A percentile compares a stretch with the other conserved stretches of the same genome.
These are phyloP conservation scores for Drosophila sp. DNA, from an alignment of 1,140 invertebrate species.

Conservation along the genomic window DNA sequence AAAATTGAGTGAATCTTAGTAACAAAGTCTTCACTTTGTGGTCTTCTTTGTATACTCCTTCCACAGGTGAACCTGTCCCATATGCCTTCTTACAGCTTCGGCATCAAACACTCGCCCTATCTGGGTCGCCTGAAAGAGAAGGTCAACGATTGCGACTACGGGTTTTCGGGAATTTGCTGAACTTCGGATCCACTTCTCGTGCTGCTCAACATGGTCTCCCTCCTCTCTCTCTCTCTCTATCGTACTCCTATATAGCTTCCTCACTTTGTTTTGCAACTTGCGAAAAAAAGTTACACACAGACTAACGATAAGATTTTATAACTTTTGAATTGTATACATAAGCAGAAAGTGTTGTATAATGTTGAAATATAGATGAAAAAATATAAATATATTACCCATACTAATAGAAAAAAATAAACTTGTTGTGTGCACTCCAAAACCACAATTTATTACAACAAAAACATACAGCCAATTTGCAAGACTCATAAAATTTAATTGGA, in stretches of 20 bases:
- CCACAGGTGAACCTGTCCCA: conserved; percentile 86
- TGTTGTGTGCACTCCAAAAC: conserved; percentile 56
- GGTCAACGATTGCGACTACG: conserved; percentile 66
- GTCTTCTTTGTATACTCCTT: background rate
- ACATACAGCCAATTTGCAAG: conserved; percentile 66
- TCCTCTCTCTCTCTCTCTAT: no score
- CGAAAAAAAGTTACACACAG: conserved; percentile 26
- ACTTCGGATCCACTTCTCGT: conserved; percentile 27
- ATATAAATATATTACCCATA: conserved; percentile 49
- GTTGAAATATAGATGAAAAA: conserved; percentile 58
- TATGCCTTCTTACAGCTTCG: conserved; percentile 91
- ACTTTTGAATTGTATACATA: conserved; percentile 58
- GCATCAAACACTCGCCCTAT: conserved; percentile 94
- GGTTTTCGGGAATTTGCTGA: conserved; percentile 81
- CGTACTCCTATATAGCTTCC: conserved; percentile 51
- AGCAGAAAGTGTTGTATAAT: conserved; percentile 71
- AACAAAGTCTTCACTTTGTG: background rate
- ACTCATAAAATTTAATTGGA: conserved; percentile 56
- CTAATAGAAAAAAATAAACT: conserved; percentile 18
- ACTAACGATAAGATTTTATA: conserved; percentile 67
- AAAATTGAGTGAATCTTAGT: conserved; percentile 3
- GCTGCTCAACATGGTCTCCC: conserved; percentile 67
- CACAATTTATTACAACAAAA: conserved; percentile 53
- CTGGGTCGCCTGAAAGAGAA: conserved; percentile 87
- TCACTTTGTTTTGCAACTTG: conserved; percentile 50